Base-by-base conservation (phyloP, 2,888 invertebrate species). In the Andrena minutula region DNA sequence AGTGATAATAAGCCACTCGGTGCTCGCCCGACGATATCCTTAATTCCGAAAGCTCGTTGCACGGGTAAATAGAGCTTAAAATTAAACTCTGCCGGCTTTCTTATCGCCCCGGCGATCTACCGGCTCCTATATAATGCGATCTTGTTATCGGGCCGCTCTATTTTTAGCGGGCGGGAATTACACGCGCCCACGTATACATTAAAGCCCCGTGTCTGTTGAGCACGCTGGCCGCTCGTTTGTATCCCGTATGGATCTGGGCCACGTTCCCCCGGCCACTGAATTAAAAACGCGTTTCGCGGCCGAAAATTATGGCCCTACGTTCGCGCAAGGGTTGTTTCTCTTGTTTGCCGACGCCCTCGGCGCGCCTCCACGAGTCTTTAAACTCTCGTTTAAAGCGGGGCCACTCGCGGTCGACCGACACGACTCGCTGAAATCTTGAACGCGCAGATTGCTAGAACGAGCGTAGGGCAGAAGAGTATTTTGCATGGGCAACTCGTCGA, bases 231-330 rank as follows among this genome's bases (percentile, higher is more conserved):
- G 60, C 56, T 56, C 56, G 56, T 61, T 61, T 58, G 51, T 60
- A 71, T 77, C 53, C 66, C 23, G 66, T 35, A 68, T 75, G 74
- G 28, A 81, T 72, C 58, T 58, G 70, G 64, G 72, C 58, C 60
- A 63, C 41, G 35, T 56, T 58, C 8, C 35, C 23, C 61, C 53
- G 30, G 8, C 51, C 47, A 53, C 8, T 84, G 79, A 85, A 85
- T 86, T 80, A 82, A 85, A 85, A 86, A 80, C 80, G 60, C 60
- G 30, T 79, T 72, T 51, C 65, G 56, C 58, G 79, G 32, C 61
- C 60, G 74, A 79, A 56, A 83, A 81, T 83, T 85, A 71, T 68
- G 58, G 63, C 56, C 28, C 64, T 30, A 12, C 12, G 28, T 47
- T 28, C 35, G 20, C 20, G 26, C 32, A 32, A 30, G 60, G 30